Percentiles rank a stretch among this genome's conserved stretches.
Conservation (phyloP, 2,797 vertebrate species). For the Crocidura indochinensis region DNA sequence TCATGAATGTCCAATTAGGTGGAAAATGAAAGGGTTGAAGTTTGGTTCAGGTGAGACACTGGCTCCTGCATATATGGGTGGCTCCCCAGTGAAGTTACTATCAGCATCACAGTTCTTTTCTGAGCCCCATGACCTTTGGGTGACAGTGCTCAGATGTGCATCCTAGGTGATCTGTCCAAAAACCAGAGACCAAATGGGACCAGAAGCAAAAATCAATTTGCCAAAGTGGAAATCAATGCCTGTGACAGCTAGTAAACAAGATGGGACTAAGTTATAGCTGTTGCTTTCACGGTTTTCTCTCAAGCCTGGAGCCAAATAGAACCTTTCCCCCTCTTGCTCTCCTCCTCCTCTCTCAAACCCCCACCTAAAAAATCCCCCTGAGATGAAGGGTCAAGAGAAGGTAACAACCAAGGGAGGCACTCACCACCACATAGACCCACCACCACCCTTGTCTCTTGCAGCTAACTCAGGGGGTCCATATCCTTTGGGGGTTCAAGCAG, state of each 20-base stretch:
- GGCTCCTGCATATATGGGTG: slow-evolving; percentile 42
- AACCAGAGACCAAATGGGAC: slow-evolving; percentile 72
- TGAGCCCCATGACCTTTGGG: slow-evolving; percentile 56
- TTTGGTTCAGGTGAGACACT: neutral
- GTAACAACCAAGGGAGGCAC: too few species aligned
- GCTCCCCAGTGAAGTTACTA: neutral
- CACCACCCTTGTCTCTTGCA: too few species aligned
- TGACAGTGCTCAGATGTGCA: slow-evolving; percentile 66
- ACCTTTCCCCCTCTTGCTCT: neutral
- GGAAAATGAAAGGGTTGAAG: slow-evolving; percentile 6
- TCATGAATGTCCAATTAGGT: slow-evolving; percentile 12
- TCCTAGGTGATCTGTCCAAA: slow-evolving; percentile 70
- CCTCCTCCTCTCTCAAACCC: neutral
- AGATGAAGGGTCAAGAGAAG: neutral
- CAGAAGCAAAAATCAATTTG: slow-evolving; percentile 84
- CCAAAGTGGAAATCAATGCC: slow-evolving; percentile 83
- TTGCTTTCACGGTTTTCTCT: neutral
- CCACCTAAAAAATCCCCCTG: neutral
- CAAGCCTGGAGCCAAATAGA: too few species aligned
- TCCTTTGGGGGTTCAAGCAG: too few species aligned
- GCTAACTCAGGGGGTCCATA: too few species aligned
- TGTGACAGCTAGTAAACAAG: slow-evolving; percentile 71
- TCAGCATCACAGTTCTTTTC: slow-evolving; percentile 66
- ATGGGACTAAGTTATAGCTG: slow-evolving; percentile 68
- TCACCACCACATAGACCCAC: too few species aligned